Evolutionary conservation across 2,797 vertebrate species (phyloP), one percentile per base, ranked within the genome.

Genomic region (Rhynchotus rufescens): DNA sequence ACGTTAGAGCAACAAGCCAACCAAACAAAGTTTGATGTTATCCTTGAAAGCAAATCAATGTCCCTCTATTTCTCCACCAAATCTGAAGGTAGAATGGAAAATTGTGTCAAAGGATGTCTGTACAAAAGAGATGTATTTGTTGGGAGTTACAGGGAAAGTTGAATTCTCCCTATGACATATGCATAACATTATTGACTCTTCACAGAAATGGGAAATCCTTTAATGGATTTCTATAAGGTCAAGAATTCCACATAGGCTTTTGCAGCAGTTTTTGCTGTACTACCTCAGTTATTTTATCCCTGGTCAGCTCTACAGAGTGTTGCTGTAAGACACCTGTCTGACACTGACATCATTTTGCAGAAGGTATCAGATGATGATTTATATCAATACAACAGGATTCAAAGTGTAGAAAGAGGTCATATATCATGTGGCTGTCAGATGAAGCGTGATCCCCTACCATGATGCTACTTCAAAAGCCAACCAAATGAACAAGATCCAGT

Each of bases 401-500:
- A 54, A 72, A 80, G 4, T 15, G 12, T 28, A 22, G 23, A 68
- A 62, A 67, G n/a, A 9, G 20, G 57, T 40, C 12, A 30, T 61
- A 4, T 34, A 62, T 38, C 38, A n/a, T 0, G 0, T 1, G 8
- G 10, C 10, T 40, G n/a, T n/a, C n/a, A 78, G 44, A 30, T 52
- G 60, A 88, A 80, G 44, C 22, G 38, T 1, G 4, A 23, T 57
- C 16, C 19, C 38, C 34, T 80, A 9, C 17, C 20, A 42, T 40
- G 32, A 25, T n/a, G 10, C 25, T 74, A n/a, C 67, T 73, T 79
- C 64, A 64, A 61, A 67, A 87, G 34, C 36, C 88, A 90, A 14
- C 56, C 30, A 28, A 67, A 42, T 4, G 12, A 76, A 56, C 54
- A 80, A 14, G 28, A 26, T 75, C 47, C 26, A 12, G 0, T 25